A percentile compares a stretch with the other conserved stretches of the same genome.
phyloP scores from a whole-genome alignment of 2,888 invertebrate species.

The Trimorus sp. region DNA sequence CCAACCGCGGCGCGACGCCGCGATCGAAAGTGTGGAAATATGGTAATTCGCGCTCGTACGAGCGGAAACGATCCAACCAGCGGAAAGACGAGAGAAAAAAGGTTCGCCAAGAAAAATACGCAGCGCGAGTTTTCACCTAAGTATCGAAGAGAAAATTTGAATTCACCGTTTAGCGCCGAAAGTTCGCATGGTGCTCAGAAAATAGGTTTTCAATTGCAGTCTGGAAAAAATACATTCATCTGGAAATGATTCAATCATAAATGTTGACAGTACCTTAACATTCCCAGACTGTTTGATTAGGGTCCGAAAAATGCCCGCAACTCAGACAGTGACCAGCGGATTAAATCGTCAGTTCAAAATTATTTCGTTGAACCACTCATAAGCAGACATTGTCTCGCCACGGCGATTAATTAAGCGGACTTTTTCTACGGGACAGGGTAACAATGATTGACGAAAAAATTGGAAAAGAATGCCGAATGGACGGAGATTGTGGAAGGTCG shows the following conservation, averaged over 20 bases:
- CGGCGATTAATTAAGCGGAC: slow-evolving; percentile 11
- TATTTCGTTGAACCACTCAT: background rate
- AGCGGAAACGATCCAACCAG: slow-evolving; percentile 7
- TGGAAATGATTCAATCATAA: too few species aligned
- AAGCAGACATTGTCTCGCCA: slow-evolving; percentile 16
- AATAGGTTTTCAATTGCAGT: too few species aligned
- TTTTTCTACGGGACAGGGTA: background rate
- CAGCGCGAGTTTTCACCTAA: slow-evolving; percentile 5
- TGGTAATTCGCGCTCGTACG: slow-evolving; percentile 30
- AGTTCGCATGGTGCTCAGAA: too few species aligned
- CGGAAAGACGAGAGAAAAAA: background rate
- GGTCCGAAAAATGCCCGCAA: slow-evolving; percentile 28
- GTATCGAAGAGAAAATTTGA: too few species aligned
- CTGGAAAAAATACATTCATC: too few species aligned
- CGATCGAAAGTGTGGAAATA: slow-evolving; percentile 54
- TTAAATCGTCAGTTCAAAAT: slow-evolving; percentile 43
- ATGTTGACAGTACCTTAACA: too few species aligned
- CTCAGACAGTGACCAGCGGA: slow-evolving; percentile 13
- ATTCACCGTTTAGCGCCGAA: too few species aligned
- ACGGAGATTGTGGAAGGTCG: slow-evolving; percentile 14
- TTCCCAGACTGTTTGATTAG: slow-evolving; percentile 28
- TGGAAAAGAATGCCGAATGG: slow-evolving; percentile 14
- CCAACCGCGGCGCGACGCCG: slow-evolving; percentile 34
- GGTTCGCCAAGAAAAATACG: background rate
- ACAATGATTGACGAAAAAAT: slow-evolving; percentile 20